Evolutionary conservation across 2,113 vertebrate species (phyloP).

Genomic region (Corvus cornix): DNA sequence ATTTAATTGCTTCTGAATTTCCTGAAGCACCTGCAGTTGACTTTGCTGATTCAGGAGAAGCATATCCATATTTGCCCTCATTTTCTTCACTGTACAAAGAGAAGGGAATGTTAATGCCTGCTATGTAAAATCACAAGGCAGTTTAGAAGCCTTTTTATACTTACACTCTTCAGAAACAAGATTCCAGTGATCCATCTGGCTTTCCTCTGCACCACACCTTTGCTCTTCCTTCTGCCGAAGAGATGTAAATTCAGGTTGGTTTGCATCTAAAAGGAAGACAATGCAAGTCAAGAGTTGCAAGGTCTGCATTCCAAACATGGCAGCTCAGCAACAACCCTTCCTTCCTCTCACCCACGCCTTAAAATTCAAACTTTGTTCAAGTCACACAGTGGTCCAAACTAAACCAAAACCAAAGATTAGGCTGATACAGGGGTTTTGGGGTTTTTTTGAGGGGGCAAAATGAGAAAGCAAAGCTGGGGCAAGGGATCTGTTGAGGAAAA

Average conservation of each 20-base stretch:
- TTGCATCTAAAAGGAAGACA: not conserved
- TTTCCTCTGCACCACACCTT: not conserved
- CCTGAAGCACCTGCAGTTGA: constrained; percentile 57
- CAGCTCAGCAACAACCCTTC: not conserved
- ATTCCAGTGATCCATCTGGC: not conserved
- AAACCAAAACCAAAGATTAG: not conserved
- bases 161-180: constrained; percentile 22
- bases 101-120: not conserved
- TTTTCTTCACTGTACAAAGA: constrained; percentile 39
- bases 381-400: not conserved
- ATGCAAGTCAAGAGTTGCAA: not conserved
- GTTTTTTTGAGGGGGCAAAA: accelerated
- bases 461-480: not conserved
- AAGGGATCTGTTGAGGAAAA: not conserved
- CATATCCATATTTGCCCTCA: constrained; percentile 39
- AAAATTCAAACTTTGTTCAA: not conserved
- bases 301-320: not conserved
- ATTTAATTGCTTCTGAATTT: constrained; percentile 53
- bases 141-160: not conserved
- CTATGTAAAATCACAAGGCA: not conserved
- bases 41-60: constrained; percentile 50
- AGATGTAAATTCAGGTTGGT: not conserved
- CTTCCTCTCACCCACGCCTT: not conserved
- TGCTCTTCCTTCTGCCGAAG: not conserved
- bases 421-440: not conserved